Conservation (phyloP, 2,888 invertebrate species). For the Drosophila borborema region DNA sequence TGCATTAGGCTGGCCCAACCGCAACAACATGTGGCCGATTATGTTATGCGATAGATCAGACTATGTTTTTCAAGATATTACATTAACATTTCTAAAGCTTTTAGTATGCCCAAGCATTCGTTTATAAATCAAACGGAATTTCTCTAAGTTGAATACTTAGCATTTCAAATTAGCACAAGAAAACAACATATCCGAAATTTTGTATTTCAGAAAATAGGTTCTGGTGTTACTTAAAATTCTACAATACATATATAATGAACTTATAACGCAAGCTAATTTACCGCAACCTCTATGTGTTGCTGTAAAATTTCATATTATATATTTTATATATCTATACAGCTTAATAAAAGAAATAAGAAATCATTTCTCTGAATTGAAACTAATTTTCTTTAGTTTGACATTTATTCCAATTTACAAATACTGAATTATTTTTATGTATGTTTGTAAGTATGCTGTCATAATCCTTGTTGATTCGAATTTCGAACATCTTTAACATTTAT, state of each 20-base stretch:
- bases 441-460: not conserved
- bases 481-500: not conserved
- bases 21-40: constrained; percentile 61
- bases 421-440: too few species aligned
- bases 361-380: too few species aligned
- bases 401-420: not conserved
- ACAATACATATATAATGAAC: not conserved
- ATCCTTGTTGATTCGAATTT: not conserved
- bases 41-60: constrained; percentile 46
- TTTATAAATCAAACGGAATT: constrained; percentile 68
- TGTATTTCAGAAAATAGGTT: not conserved
- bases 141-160: constrained; percentile 48
- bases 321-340: too few species aligned
- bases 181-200: constrained; percentile 1
- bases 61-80: constrained; percentile 62
- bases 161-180: constrained; percentile 37
- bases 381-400: not conserved
- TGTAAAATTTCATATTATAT: not conserved
- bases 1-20: constrained; percentile 61
- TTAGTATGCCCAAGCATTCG: constrained; percentile 33
- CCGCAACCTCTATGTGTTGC: too few species aligned
- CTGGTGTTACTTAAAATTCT: not conserved
- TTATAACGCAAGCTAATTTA: not conserved
- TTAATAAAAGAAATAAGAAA: not conserved
- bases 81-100: constrained; percentile 65